Conservation (phyloP, 2,888 invertebrate genomes). For the Hypomecis atomaria region DNA sequence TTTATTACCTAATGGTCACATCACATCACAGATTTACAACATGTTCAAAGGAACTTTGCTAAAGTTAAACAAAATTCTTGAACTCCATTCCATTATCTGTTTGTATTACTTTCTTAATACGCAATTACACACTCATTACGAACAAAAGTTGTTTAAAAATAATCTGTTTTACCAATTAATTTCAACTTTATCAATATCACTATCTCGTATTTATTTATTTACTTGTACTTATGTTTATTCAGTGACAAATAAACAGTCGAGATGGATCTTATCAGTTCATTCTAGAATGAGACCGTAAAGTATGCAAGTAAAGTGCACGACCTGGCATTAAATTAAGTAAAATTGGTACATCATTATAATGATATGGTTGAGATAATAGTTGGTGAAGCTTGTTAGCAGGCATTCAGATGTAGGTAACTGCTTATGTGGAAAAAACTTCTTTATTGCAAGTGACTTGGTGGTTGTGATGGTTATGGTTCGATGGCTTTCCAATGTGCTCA, state of each 20-base stretch:
- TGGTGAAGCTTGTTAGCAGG: background rate
- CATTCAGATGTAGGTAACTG: background rate
- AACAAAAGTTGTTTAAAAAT: background rate
- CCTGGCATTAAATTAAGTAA: conserved; percentile 10
- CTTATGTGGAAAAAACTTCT: too few relatives aligned
- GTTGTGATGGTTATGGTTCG: too few relatives aligned
- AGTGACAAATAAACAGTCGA: conserved; percentile 6
- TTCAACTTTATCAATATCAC: background rate
- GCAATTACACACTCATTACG: background rate
- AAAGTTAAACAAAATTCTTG: too few relatives aligned
- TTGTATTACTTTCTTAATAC: conserved; percentile 1
- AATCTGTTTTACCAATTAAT: conserved; percentile 4
- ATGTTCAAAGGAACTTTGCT: too few relatives aligned
- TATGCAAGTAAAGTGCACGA: conserved; percentile 11
- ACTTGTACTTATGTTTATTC: conserved; percentile 2
- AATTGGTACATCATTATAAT: conserved; percentile 2
- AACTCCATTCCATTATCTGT: background rate
- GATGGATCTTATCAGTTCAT: conserved; percentile 17
- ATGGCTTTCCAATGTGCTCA: too few relatives aligned
- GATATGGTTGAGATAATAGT: background rate
- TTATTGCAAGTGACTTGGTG: too few relatives aligned
- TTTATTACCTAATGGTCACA: too few relatives aligned
- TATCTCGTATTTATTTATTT: background rate
- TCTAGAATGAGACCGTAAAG: conserved; percentile 11
- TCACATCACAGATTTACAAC: too few relatives aligned